Evolutionary conservation across 2,888 invertebrate species (phyloP).

Genomic region (Volucella inflata): DNA sequence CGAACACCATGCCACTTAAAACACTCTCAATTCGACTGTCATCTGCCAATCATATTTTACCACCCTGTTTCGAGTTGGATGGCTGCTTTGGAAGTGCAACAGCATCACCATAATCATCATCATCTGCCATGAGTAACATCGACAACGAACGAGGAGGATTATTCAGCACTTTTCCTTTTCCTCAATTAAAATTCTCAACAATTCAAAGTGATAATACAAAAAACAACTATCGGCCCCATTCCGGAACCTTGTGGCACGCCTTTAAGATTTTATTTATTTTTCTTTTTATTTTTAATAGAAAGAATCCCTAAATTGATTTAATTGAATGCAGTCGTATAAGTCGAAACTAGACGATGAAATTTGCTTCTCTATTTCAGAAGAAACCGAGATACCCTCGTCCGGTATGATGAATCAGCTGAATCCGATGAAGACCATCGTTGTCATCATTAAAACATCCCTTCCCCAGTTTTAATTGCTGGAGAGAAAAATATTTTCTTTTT

Average conservation of each 20-base stretch:
- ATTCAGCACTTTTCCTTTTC: constrained; percentile 12
- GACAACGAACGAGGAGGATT: constrained; percentile 4
- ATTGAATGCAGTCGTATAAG: constrained; percentile 25
- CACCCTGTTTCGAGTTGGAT: constrained; percentile 23
- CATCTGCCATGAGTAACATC: constrained; percentile 31
- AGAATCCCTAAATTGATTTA: constrained; percentile 26
- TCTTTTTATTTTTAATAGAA: neutral
- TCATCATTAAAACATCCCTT: constrained; percentile 8
- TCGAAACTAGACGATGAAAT: constrained; percentile 7
- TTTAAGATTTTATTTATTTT: neutral
- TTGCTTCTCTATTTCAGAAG: neutral
- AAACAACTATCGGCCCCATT: constrained; percentile 14
- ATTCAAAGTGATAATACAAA: neutral
- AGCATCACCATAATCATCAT: neutral
- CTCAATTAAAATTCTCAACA: constrained; percentile 38
- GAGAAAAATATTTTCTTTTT: neutral
- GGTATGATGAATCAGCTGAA: neutral
- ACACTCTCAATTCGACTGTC: constrained; percentile 55
- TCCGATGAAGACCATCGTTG: neutral
- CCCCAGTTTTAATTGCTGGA: constrained; percentile 18
- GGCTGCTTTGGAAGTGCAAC: constrained; percentile 38
- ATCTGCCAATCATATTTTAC: constrained; percentile 50
- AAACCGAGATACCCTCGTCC: neutral
- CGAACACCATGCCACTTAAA: constrained; percentile 52
- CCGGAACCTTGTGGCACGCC: constrained; percentile 32